These are phyloP conservation scores for Psophia crepitans DNA, from an alignment of 2,113 vertebrate species.

Conservation along the genomic window DNA sequence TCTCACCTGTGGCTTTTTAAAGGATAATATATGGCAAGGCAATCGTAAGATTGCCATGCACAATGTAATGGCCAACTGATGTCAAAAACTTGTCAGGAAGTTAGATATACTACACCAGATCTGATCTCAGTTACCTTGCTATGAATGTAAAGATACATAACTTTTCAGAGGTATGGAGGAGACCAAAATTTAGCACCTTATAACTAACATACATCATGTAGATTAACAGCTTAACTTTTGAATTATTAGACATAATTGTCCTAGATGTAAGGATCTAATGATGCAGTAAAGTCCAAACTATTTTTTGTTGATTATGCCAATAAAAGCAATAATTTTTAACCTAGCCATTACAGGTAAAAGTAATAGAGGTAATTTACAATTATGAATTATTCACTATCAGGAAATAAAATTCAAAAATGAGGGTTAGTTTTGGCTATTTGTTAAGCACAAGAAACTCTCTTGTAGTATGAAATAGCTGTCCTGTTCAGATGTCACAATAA, in stretches of 20 bases:
- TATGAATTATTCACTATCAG: neutral
- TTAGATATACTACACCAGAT: neutral
- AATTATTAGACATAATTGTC: neutral
- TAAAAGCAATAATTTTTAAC: neutral
- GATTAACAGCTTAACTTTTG: neutral
- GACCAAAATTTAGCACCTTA: neutral
- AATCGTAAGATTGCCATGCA: neutral
- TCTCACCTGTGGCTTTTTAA: neutral
- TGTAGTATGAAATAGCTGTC: conserved; percentile 41
- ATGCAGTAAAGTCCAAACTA: neutral
- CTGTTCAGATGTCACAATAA: conserved; percentile 51
- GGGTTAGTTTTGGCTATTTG: conserved; percentile 31
- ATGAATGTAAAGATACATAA: neutral
- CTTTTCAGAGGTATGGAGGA: neutral
- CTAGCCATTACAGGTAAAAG: neutral
- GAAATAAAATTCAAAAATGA: conserved; percentile 34
- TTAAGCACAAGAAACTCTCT: conserved; percentile 20
- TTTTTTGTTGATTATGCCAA: conserved; percentile 10
- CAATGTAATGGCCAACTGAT: neutral
- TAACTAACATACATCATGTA: fast-evolving
- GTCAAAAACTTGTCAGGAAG: neutral
- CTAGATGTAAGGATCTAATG: neutral
- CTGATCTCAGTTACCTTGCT: neutral
- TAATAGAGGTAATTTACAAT: conserved; percentile 12
- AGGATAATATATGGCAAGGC: neutral